phyloP scores from a whole-genome alignment of 2,113 vertebrate species.

The Chionomys nivalis region DNA sequence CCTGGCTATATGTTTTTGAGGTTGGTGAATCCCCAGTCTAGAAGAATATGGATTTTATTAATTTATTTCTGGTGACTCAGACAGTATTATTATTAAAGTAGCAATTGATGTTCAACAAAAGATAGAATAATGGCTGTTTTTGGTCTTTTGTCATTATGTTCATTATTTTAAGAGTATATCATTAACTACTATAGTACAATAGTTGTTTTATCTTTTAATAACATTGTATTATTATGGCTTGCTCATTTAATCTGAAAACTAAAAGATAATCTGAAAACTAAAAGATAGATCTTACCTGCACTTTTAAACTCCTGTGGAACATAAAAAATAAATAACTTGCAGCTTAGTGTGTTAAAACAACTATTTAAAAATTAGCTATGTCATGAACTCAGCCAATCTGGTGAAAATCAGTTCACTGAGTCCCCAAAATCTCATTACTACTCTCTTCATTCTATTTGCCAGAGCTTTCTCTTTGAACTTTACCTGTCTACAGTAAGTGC shows the following conservation, averaged over 20 bases:
- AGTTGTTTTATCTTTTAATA: background rate
- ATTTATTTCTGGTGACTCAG: background rate
- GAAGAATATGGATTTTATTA: background rate
- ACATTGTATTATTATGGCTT: background rate
- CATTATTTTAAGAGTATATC: background rate
- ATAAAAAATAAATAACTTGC: background rate
- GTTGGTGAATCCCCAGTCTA: background rate
- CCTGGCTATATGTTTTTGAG: background rate
- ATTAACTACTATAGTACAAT: background rate
- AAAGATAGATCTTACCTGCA: background rate
- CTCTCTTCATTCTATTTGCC: background rate
- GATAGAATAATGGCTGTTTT: background rate
- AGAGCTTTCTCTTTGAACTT: background rate
- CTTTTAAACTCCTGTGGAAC: slow-evolving; percentile 8
- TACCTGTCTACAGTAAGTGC: background rate
- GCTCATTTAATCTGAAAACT: background rate
- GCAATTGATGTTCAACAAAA: background rate
- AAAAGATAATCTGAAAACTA: background rate
- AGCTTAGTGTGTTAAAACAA: background rate
- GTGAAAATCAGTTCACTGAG: background rate
- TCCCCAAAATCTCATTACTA: background rate
- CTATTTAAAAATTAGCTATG: slow-evolving; percentile 6
- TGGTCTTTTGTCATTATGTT: background rate
- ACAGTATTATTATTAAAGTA: background rate
- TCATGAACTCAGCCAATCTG: background rate